A percentile compares a stretch with the other conserved stretches of the same genome.
Conservation (phyloP, 1,140 invertebrate genomes). For the Zaprionus lachaisei region DNA sequence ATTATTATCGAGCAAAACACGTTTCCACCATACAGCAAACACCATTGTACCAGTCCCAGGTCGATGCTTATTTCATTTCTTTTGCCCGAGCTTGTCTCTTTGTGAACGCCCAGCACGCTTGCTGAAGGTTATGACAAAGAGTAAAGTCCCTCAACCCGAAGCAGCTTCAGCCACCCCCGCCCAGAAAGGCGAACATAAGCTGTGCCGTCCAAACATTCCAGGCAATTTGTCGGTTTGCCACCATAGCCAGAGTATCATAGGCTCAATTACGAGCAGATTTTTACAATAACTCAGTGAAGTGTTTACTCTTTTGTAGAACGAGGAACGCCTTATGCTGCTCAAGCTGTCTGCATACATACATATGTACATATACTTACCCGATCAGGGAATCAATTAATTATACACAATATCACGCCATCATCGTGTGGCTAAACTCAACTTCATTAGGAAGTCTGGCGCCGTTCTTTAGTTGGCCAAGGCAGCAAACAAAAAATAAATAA, state of each 20-base stretch:
- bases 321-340: background rate
- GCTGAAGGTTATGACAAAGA: constrained; percentile 62
- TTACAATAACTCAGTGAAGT: background rate
- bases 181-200: background rate
- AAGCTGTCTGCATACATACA: background rate
- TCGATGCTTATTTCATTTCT: constrained; percentile 51
- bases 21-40: constrained; percentile 53
- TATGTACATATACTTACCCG: background rate
- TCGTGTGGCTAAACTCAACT: constrained; percentile 16
- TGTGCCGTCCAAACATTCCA: background rate
- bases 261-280: background rate
- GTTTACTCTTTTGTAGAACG: background rate
- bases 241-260: background rate
- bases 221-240: background rate
- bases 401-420: constrained; percentile 22
- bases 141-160: constrained; percentile 38
- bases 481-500: constrained; percentile 15
- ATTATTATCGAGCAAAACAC: constrained; percentile 64
- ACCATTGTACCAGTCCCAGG: constrained; percentile 11
- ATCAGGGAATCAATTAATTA: constrained; percentile 4
- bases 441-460: constrained; percentile 20
- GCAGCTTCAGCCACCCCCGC: background rate
- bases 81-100: constrained; percentile 7
- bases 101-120: constrained; percentile 45
- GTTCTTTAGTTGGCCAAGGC: constrained; percentile 27